Conservation (phyloP, 2,797 vertebrate species). For the Orestias chungarensis region DNA sequence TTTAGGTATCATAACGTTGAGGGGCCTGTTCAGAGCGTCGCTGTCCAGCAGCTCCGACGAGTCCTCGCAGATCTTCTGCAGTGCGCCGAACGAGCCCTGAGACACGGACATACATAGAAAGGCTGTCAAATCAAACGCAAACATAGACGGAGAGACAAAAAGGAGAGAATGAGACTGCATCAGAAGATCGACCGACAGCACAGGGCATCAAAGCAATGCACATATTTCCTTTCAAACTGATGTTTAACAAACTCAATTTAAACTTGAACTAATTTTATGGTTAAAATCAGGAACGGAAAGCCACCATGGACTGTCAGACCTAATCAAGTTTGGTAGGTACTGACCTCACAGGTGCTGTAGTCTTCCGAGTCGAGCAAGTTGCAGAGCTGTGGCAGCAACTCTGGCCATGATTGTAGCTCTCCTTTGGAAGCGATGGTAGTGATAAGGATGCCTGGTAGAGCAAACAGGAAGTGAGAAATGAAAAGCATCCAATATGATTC, state of each 20-base stretch:
- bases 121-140: conserved; percentile 74
- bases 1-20: conserved; percentile 97
- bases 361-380: conserved; percentile 94
- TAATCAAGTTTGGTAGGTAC: conserved; percentile 15
- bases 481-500: background rate
- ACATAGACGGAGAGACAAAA: conserved; percentile 61
- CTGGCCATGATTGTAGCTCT: conserved; percentile 94
- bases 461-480: background rate
- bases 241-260: background rate
- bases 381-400: conserved; percentile 93
- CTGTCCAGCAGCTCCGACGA: conserved; percentile 95
- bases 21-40: conserved; percentile 91
- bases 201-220: background rate
- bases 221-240: background rate
- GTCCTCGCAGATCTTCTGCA: conserved; percentile 96
- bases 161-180: conserved; percentile 62
- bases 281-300: too few species aligned
- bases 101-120: conserved; percentile 71
- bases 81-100: conserved; percentile 93
- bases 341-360: conserved; percentile 94
- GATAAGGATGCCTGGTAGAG: conserved; percentile 87
- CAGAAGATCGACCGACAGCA: conserved; percentile 53
- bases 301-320: too few species aligned
- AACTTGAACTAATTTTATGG: background rate
- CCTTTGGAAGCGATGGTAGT: conserved; percentile 95